Percentiles rank a stretch among this genome's conserved stretches.
Conservation (phyloP, 2,797 vertebrate species). For the Gephyroberyx darwinii region DNA sequence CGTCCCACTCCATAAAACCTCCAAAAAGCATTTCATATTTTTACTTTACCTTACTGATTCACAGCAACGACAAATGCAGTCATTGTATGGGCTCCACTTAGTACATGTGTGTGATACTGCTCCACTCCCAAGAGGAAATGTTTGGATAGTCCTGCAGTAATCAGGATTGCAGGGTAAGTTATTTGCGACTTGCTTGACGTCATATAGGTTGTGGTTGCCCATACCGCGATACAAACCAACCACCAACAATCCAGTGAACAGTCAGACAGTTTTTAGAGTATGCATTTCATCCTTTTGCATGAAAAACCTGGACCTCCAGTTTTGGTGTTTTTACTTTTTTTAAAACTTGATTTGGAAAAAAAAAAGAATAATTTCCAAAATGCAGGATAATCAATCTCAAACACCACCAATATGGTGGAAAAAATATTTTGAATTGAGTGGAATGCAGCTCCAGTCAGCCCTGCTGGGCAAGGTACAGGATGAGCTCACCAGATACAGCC, state of each 20-base stretch:
- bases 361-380: too few relatives aligned
- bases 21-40: slow-evolving; percentile 43
- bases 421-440: too few relatives aligned
- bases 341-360: neutral
- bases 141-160: slow-evolving; percentile 31
- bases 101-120: too few relatives aligned
- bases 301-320: too few relatives aligned
- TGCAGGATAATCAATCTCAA: too few relatives aligned
- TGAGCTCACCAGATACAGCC: neutral
- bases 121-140: neutral
- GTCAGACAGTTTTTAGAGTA: slow-evolving; percentile 44
- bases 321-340: neutral
- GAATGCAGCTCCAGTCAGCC: too few relatives aligned
- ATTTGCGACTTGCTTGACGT: slow-evolving; percentile 38
- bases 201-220: slow-evolving; percentile 28
- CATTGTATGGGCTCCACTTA: slow-evolving; percentile 4
- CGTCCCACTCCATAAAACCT: slow-evolving; percentile 55
- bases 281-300: too few relatives aligned
- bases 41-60: slow-evolving; percentile 53
- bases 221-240: slow-evolving; percentile 45
- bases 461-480: neutral
- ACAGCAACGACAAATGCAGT: slow-evolving; percentile 29
- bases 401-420: too few relatives aligned
- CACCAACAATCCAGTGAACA: slow-evolving; percentile 24
- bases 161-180: neutral